A percentile compares a stretch with the other conserved stretches of the same genome.
Evolutionary conservation across 2,888 invertebrate genomes (phyloP).

Genomic region (Drosophila nigritarsus): DNA sequence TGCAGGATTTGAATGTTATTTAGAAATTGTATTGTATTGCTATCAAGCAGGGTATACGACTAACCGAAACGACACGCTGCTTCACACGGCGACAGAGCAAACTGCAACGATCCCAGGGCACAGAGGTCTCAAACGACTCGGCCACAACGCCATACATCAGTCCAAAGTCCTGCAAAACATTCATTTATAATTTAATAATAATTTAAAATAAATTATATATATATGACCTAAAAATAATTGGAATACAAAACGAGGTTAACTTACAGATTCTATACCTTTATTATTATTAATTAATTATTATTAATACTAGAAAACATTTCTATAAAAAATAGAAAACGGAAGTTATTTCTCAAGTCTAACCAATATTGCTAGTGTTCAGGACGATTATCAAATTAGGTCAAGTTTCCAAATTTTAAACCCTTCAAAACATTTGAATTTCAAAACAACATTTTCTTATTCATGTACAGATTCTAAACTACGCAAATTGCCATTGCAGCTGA

Average conservation of each 20-base stretch:
- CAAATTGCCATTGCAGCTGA: neutral
- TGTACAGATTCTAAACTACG: no score
- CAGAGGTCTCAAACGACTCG: conserved; percentile 99
- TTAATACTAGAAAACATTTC: neutral
- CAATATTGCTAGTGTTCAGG: neutral
- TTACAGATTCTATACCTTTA: no score
- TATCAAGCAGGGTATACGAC: conserved; percentile 19
- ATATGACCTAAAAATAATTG: no score
- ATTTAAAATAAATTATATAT: neutral
- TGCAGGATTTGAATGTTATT: conserved; percentile 38
- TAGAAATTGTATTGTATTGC: neutral
- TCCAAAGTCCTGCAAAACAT: conserved; percentile 91
- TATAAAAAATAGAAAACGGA: neutral
- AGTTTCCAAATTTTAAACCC: neutral
- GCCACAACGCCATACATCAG: conserved; percentile 94
- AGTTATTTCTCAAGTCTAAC: neutral
- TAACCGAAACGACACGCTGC: conserved; percentile 88
- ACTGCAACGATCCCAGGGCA: conserved; percentile 96
- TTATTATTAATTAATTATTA: no score
- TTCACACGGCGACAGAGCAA: conserved; percentile 96
- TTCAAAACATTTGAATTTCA: no score
- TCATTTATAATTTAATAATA: neutral
- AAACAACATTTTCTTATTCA: neutral
- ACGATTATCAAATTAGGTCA: neutral
- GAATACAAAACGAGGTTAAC: neutral